Conservation (phyloP, 1,140 invertebrate genomes). For the Araneus ventricosus region DNA sequence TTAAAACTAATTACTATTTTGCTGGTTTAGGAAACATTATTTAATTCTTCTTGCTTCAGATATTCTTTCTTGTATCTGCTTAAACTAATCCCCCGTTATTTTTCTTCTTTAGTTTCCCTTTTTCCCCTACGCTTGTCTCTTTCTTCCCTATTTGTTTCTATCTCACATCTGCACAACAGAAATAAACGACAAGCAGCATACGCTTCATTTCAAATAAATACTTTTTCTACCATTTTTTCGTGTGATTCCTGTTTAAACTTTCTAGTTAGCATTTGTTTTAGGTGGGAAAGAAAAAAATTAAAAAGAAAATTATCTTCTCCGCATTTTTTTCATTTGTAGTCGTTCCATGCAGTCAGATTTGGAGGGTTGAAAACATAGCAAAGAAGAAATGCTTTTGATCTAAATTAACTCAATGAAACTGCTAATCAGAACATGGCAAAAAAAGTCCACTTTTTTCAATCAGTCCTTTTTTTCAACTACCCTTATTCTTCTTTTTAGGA, state of each 20-base stretch:
- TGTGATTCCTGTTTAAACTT: conserved; percentile 8
- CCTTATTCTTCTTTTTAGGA: background rate
- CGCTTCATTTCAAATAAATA: conserved; percentile 5
- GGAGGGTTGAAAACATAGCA: no score
- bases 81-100: background rate
- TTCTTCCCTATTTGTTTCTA: conserved; percentile 10
- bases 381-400: no score
- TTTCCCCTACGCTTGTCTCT: no score
- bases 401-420: no score
- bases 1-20: conserved; percentile 12
- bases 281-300: background rate
- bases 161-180: background rate
- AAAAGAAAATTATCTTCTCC: background rate
- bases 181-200: conserved; percentile 9
- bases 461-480: background rate
- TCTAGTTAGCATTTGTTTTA: background rate
- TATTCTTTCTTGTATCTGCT: conserved; percentile 5
- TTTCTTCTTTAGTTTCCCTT: background rate
- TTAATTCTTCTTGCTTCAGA: background rate
- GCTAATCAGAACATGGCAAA: no score
- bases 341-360: background rate
- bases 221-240: background rate
- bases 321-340: background rate
- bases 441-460: background rate
- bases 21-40: no score